A percentile compares a stretch with the other conserved stretches of the same genome.
These are phyloP conservation scores for Paelopatides confundens DNA, from an alignment of 53 echinoderm and acorn worm genomes.

Conservation along the genomic window DNA sequence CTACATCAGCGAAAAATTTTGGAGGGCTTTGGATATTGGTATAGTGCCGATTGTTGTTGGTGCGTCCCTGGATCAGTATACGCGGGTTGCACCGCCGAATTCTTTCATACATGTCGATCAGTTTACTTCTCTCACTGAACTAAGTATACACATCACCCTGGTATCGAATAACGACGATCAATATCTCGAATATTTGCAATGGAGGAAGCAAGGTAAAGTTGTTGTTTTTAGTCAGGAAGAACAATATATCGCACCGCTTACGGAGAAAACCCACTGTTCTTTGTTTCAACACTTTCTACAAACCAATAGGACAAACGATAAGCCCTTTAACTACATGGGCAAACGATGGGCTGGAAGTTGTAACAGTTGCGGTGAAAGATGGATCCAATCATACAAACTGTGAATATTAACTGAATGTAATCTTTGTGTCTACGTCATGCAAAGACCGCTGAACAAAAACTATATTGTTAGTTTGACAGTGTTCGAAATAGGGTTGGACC, in stretches of 20 bases:
- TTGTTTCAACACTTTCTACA: background rate
- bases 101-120: constrained; percentile 34
- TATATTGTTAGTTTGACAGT: no score
- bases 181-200: constrained; percentile 23
- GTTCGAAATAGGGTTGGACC: no score
- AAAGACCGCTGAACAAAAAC: no score
- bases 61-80: constrained; percentile 17
- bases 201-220: constrained; percentile 11
- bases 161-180: background rate
- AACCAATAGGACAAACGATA: background rate
- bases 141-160: background rate
- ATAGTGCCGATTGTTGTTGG: constrained; percentile 21
- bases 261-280: constrained; percentile 15
- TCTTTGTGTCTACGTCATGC: no score
- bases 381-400: constrained; percentile 2
- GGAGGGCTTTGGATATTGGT: constrained; percentile 12
- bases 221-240: background rate
- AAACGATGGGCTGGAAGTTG: constrained; percentile 18
- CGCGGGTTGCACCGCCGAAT: background rate
- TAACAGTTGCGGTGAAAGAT: background rate
- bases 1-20: constrained; percentile 32
- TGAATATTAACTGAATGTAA: no score
- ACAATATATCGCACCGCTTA: constrained; percentile 12
- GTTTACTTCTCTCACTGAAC: constrained; percentile 1
- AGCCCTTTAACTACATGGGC: background rate